Conservation (phyloP, 2,888 invertebrate genomes). For the Halictus quadricinctus region DNA sequence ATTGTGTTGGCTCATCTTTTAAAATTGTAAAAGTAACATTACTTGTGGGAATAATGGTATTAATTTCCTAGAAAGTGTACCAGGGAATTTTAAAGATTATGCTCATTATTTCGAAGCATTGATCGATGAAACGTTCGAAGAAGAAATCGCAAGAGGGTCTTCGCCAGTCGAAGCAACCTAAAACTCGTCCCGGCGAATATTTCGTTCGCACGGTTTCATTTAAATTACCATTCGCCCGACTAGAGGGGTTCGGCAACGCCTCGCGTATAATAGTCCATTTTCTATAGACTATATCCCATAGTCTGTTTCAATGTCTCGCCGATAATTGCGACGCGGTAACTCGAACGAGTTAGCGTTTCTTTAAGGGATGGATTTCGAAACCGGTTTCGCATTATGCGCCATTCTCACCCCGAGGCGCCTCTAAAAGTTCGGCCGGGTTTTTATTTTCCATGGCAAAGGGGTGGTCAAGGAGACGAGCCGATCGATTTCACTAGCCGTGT, state of each 20-base stretch:
- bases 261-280: slow-evolving; percentile 49
- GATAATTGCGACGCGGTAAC: slow-evolving; percentile 76
- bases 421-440: slow-evolving; percentile 51
- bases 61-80: background rate
- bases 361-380: slow-evolving; percentile 78
- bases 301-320: slow-evolving; percentile 75
- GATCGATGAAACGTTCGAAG: slow-evolving; percentile 12
- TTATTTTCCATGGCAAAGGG: slow-evolving; percentile 51
- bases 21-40: no score
- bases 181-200: slow-evolving; percentile 77
- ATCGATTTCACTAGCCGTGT: slow-evolving; percentile 58
- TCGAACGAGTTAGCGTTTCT: slow-evolving; percentile 70
- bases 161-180: slow-evolving; percentile 55
- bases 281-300: slow-evolving; percentile 24
- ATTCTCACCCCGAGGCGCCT: slow-evolving; percentile 67
- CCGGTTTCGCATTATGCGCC: slow-evolving; percentile 76
- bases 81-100: background rate
- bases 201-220: slow-evolving; percentile 82
- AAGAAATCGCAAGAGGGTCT: slow-evolving; percentile 26
- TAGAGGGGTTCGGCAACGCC: slow-evolving; percentile 64
- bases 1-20: no score
- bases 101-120: background rate
- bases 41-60: background rate
- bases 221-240: slow-evolving; percentile 79
- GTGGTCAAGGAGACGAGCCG: slow-evolving; percentile 39